Evolutionary conservation across 2,797 vertebrate genomes (phyloP).

Genomic region (Sparidentex hasta): DNA sequence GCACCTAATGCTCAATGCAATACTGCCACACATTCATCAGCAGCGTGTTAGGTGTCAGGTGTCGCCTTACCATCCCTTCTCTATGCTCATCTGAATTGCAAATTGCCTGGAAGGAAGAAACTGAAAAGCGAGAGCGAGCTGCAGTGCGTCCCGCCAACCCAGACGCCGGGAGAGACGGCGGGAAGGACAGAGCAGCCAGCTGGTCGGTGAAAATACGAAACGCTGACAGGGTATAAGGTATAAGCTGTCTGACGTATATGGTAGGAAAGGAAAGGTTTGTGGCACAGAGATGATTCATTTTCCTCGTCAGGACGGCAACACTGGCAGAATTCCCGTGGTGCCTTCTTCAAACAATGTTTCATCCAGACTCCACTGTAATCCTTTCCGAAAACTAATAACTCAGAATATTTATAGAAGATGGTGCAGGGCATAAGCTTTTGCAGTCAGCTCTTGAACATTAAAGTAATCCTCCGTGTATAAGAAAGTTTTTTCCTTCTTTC

Average conservation of each 20-base stretch:
- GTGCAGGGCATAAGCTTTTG: constrained; percentile 6
- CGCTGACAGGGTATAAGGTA: background rate
- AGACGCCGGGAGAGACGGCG: constrained; percentile 7
- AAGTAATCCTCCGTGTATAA: background rate
- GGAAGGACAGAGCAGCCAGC: constrained; percentile 28
- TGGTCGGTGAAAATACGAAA: constrained; percentile 38
- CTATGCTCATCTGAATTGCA: constrained; percentile 53
- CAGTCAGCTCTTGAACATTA: constrained; percentile 11
- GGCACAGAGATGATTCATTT: background rate
- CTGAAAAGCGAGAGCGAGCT: constrained; percentile 6
- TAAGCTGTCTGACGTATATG: constrained; percentile 17
- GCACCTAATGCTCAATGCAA: background rate
- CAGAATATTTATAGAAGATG: constrained; percentile 21
- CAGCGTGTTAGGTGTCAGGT: constrained; percentile 29
- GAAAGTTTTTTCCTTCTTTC: background rate
- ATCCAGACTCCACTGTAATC: background rate
- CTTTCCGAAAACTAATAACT: constrained; percentile 37
- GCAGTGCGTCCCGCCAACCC: constrained; percentile 2
- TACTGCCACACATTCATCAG: constrained; percentile 19
- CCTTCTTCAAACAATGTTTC: constrained; percentile 22
- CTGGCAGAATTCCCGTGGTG: constrained; percentile 14
- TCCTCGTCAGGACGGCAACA: constrained; percentile 4
- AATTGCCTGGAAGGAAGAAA: constrained; percentile 31
- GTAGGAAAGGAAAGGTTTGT: background rate
- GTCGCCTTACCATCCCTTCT: constrained; percentile 16